Conservation (phyloP, 1,140 invertebrate species). For the Drosophila pallidifrons region DNA sequence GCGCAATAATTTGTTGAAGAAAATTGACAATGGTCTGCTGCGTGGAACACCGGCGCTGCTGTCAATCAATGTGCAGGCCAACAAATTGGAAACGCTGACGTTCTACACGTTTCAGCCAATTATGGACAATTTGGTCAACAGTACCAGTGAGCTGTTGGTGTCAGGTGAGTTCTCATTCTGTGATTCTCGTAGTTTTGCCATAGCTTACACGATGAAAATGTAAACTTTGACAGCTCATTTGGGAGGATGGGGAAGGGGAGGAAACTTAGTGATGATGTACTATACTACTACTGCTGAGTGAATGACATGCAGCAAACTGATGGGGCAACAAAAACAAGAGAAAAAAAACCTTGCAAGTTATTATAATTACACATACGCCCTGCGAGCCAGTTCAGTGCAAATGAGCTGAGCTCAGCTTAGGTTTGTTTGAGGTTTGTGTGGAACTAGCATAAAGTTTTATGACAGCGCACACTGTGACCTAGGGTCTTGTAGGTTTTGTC, state of each 20-base stretch:
- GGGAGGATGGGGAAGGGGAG: slow-evolving; percentile 1
- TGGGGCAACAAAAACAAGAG: slow-evolving; percentile 21
- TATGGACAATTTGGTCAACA: slow-evolving; percentile 90
- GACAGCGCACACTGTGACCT: slow-evolving; percentile 40
- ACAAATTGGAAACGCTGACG: slow-evolving; percentile 90
- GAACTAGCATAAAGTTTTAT: slow-evolving; percentile 69
- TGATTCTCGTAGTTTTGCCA: not conserved
- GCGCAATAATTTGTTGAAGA: slow-evolving; percentile 90
- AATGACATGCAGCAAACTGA: slow-evolving; percentile 41
- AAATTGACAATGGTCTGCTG: slow-evolving; percentile 88
- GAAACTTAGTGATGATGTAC: slow-evolving; percentile 28
- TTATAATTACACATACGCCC: slow-evolving; percentile 81
- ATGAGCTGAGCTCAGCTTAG: slow-evolving; percentile 55
- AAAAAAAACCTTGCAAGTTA: slow-evolving; percentile 52
- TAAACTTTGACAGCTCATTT: slow-evolving; percentile 49
- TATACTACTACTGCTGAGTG: slow-evolving; percentile 2
- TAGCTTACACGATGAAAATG: slow-evolving; percentile 18
- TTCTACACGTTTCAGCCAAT: slow-evolving; percentile 90
- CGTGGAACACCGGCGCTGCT: slow-evolving; percentile 88
- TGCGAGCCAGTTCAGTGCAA: slow-evolving; percentile 42
- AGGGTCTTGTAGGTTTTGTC: slow-evolving; percentile 40
- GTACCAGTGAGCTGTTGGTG: slow-evolving; percentile 89
- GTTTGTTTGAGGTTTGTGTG: slow-evolving; percentile 6
- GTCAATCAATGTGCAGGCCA: slow-evolving; percentile 90
- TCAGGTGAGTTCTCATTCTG: slow-evolving; percentile 89